Conservation (phyloP, 2,888 invertebrate genomes). For the Ormyrus thymus region DNA sequence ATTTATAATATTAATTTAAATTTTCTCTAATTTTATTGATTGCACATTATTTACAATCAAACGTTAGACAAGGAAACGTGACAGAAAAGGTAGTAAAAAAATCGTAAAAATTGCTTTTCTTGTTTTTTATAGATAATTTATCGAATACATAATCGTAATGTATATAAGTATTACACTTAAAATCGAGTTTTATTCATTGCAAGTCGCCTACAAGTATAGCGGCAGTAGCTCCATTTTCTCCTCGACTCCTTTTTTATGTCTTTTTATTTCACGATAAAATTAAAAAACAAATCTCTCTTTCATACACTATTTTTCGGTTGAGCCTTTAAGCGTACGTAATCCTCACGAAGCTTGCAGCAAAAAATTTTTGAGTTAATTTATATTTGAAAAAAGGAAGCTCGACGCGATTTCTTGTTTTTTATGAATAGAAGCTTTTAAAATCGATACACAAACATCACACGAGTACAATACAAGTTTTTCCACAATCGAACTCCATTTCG, state of each 20-base stretch:
- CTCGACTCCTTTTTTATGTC: slow-evolving; percentile 57
- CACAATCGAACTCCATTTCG: not conserved
- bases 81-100: no score
- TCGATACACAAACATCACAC: slow-evolving; percentile 42
- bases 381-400: not conserved
- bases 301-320: slow-evolving; percentile 22
- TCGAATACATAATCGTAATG: slow-evolving; percentile 67
- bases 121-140: slow-evolving; percentile 68
- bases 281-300: slow-evolving; percentile 28
- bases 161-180: slow-evolving; percentile 57
- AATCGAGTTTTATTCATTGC: slow-evolving; percentile 61
- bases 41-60: no score
- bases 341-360: slow-evolving; percentile 26
- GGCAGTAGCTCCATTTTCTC: slow-evolving; percentile 63
- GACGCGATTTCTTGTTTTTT: not conserved
- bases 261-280: slow-evolving; percentile 28
- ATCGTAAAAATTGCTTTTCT: slow-evolving; percentile 28
- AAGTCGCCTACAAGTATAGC: slow-evolving; percentile 64
- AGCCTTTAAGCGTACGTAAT: slow-evolving; percentile 32
- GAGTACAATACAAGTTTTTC: slow-evolving; percentile 38
- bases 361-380: slow-evolving; percentile 11
- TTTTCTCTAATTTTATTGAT: no score
- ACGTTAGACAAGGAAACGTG: no score
- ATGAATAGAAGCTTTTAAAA: slow-evolving; percentile 32
- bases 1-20: no score